Base-by-base conservation (phyloP, 1,140 invertebrate species). In the Drosophila serrata region DNA sequence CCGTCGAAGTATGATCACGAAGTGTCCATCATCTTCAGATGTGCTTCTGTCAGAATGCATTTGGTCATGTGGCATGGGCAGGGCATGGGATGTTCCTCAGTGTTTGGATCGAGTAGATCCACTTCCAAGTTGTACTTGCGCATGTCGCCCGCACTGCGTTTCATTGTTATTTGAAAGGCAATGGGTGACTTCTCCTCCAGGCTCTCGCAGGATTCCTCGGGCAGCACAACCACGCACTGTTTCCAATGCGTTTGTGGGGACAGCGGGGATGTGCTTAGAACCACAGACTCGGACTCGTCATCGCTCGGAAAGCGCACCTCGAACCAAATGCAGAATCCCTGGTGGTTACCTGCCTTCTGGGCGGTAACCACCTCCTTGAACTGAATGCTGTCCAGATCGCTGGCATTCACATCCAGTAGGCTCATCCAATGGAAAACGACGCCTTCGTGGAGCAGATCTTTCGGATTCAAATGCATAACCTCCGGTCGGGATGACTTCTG, bases 231-330 rank as follows among this genome's bases (percentile, higher is more conserved):
- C 9, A 99, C 95, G 2, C 98, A 99, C 93, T 99, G 99, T 93
- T 99, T 99, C 99, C 99, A 99, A 93, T 99, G 98, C 9, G 98
- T 99, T 53, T 94, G 94, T 70, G 94, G 94, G 82, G 95, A 95
- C 70, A 94, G 94, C 57, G 96, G 98, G 84, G 95, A 96, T 75
- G 97, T 97, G 60, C 95, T 95, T 46, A 98, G 94, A 11, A 93
- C 92, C n/a, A 97, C 93, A 12, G 90, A 80, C 51, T 55, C 51
- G 8, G 51, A 37, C 5, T 55, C 78, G 12, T 90, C 68, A 6
- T 91, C 79, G 11, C 92, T 74, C 2, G 94, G 94, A 79, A 95
- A 95, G 29, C 92, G 92, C 75, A 95, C 95, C 45, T 95, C 94
- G 84, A 95, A 95, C 95, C 95, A 95, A 48, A 95, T 91, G 78